Conservation (phyloP, 2,888 invertebrate species). For the Drosophila niveifrons region DNA sequence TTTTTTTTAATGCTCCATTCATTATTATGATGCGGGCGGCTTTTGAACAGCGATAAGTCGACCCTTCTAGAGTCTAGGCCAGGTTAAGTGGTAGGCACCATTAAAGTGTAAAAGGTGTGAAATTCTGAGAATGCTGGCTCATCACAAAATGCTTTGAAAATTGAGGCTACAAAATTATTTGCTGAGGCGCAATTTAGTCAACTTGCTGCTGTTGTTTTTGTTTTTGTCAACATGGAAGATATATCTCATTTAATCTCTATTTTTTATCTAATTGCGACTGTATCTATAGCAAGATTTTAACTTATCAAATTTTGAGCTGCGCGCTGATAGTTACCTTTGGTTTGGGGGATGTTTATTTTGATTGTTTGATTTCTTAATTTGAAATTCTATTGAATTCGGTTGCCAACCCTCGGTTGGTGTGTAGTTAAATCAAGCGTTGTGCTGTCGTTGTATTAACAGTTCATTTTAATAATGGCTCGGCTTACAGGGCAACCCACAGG, state of each 20-base stretch:
- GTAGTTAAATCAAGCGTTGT: constrained; percentile 62
- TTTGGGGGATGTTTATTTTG: neutral
- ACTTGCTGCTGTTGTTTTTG: neutral
- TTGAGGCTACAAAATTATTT: neutral
- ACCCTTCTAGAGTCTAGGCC: neutral
- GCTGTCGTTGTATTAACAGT: constrained; percentile 73
- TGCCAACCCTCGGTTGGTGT: constrained; percentile 37
- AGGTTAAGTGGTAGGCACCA: neutral
- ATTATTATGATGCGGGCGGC: constrained; percentile 13
- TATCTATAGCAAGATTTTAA: neutral
- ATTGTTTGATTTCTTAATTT: constrained; percentile 41
- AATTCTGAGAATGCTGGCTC: neutral
- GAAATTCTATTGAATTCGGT: constrained; percentile 43
- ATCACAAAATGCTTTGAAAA: neutral
- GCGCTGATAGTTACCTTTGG: constrained; percentile 6
- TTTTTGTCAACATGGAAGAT: neutral
- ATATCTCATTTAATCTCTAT: neutral
- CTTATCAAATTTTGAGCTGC: neutral
- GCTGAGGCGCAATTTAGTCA: too few relatives aligned
- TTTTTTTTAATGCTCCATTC: constrained; percentile 25
- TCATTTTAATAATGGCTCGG: constrained; percentile 72
- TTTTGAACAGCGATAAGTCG: neutral
- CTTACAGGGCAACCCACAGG: constrained; percentile 33
- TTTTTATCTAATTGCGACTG: neutral
- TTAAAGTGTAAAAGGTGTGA: neutral